Conservation (phyloP, 2,888 invertebrate genomes). For the Branchellion lobata region DNA sequence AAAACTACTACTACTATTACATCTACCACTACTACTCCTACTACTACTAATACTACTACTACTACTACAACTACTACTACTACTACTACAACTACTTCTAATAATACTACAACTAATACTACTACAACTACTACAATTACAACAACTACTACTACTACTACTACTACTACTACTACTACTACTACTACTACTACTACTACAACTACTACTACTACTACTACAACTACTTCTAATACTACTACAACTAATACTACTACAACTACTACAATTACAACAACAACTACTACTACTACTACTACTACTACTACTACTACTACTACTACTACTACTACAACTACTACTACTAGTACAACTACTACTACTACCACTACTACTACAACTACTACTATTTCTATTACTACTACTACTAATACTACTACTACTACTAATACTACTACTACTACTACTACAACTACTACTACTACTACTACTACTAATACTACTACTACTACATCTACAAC, state of each 20-base stretch:
- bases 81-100: constrained; percentile 11
- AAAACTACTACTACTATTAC: constrained; percentile 22
- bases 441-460: not conserved
- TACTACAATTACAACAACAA: not conserved
- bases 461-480: not conserved
- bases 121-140: constrained; percentile 4
- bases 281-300: not conserved
- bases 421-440: not conserved
- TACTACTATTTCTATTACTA: not conserved
- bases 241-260: not conserved
- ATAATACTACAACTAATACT: not conserved
- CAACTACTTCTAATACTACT: constrained; percentile 3
- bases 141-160: constrained; percentile 15
- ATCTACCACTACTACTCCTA: constrained; percentile 4
- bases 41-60: not conserved
- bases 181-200: constrained; percentile 18
- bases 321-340: not conserved
- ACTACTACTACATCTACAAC: not conserved
- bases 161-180: constrained; percentile 20
- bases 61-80: constrained; percentile 8
- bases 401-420: not conserved
- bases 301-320: not conserved
- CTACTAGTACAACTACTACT: not conserved
- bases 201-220: not conserved
- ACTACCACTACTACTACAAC: not conserved